Evolutionary conservation across 2,888 invertebrate genomes (phyloP), one percentile per base, ranked within the genome.

Genomic region (Agrotis clavis): DNA sequence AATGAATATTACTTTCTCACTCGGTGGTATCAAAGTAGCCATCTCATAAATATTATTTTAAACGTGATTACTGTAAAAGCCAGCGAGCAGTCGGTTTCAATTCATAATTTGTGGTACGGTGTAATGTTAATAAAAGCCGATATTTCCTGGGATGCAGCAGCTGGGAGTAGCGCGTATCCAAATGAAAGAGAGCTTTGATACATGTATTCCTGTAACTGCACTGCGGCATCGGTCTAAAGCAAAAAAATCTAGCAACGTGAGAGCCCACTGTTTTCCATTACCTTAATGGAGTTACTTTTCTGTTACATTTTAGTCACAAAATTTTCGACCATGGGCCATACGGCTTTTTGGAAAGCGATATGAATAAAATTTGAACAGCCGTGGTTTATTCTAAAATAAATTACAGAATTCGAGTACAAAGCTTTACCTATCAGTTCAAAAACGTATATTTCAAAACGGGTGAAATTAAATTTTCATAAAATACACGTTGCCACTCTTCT

Each of bases 251-350:
- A 90, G 88, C 91, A 88, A 90, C 92, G 89, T 83, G 90, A 92
- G 91, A 91, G 91, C 90, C 90, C 92, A 93, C 92, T 94, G 93
- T 94, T 94, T 94, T 94, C 94, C 94, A 95, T 94, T 94, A 94
- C 88, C 86, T 87, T 94, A 95, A 95, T 94, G 94, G 93, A 93
- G 92, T 93, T 93, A 93, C 87, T 92, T 92, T 92, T 90, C 91
- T 88, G 90, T 91, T 89, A 92, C 88, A 91, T 93, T 94, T 92
- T 91, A 90, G 90, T 88, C 88, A 88, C 90, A 89, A 90, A 88
- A 89, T 91, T 91, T 90, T 90, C 76, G 86, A 68, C 25, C 35
- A n/a, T 35, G 2, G 51, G 77, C 2, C 77, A 63, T 70, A 35
- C 57, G 54, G 75, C 65, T 77, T 87, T 88, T 87, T 80, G 72